phyloP scores from a whole-genome alignment of 1,140 invertebrate genomes.

The Drosophila sproati region DNA sequence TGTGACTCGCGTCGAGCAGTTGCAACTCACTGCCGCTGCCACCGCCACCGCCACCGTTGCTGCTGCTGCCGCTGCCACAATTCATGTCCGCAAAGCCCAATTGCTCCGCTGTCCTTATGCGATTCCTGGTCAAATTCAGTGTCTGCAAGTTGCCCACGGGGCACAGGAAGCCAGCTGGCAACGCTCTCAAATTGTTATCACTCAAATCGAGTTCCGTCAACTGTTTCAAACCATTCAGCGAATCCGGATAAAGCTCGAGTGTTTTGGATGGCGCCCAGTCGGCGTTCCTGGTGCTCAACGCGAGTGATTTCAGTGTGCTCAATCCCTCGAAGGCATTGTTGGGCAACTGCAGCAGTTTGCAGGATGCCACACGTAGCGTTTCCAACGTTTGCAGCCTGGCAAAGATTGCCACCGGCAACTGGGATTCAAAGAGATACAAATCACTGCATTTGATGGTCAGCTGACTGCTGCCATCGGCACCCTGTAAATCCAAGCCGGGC shows the following conservation, averaged over 20 bases:
- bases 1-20: conserved; percentile 91
- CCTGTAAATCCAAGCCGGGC: conserved; percentile 87
- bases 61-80: conserved; percentile 85
- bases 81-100: conserved; percentile 88
- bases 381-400: conserved; percentile 90
- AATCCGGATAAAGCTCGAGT: conserved; percentile 88
- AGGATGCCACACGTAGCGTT: conserved; percentile 90
- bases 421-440: conserved; percentile 91
- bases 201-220: conserved; percentile 91
- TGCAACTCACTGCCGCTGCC: conserved; percentile 87
- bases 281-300: conserved; percentile 90
- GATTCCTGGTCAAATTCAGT: conserved; percentile 93
- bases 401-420: conserved; percentile 89
- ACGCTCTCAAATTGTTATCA: conserved; percentile 91
- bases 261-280: conserved; percentile 91
- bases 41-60: conserved; percentile 84
- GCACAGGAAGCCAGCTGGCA: conserved; percentile 91
- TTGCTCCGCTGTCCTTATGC: conserved; percentile 89
- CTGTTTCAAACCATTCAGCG: conserved; percentile 90
- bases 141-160: conserved; percentile 91
- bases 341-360: conserved; percentile 92
- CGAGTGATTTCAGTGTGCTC: conserved; percentile 90
- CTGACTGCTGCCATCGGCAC: conserved; percentile 88
- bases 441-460: conserved; percentile 91
- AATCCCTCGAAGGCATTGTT: conserved; percentile 91